These are phyloP conservation scores for Oscheius sp. DNA, from an alignment of 2,888 invertebrate species.

Conservation along the genomic window DNA sequence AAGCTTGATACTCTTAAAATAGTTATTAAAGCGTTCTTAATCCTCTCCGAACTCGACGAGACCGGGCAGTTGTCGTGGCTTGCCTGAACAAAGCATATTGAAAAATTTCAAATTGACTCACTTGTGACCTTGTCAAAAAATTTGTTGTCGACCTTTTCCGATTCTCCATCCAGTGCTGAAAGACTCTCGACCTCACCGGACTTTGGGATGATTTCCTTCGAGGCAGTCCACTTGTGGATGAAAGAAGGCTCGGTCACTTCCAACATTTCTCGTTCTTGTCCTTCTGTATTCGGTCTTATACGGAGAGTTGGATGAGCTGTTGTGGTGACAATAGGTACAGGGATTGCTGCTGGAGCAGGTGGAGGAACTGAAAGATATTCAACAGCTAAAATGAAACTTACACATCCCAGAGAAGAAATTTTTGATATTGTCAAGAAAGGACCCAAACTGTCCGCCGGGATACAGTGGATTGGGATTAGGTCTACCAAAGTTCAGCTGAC, in stretches of 20 bases:
- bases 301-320: constrained; percentile 22
- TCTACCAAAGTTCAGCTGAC: constrained; percentile 40
- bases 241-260: neutral
- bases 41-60: constrained; percentile 28
- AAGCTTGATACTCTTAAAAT: neutral
- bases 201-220: constrained; percentile 11
- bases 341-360: constrained; percentile 5
- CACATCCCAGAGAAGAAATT: constrained; percentile 51
- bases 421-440: constrained; percentile 52
- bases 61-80: constrained; percentile 27
- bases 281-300: constrained; percentile 27
- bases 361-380: neutral
- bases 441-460: constrained; percentile 55
- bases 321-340: neutral
- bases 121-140: constrained; percentile 23
- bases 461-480: constrained; percentile 47
- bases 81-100: neutral
- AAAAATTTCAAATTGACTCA: neutral
- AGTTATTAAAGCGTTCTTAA: neutral
- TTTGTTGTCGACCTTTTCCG: constrained; percentile 25
- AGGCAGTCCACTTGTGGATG: neutral
- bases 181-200: constrained; percentile 24
- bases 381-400: neutral
- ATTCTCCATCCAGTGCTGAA: constrained; percentile 13
- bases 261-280: neutral